Evolutionary conservation across 2,113 vertebrate genomes (phyloP), one percentile per base, ranked within the genome.

Genomic region (Tyto alba): DNA sequence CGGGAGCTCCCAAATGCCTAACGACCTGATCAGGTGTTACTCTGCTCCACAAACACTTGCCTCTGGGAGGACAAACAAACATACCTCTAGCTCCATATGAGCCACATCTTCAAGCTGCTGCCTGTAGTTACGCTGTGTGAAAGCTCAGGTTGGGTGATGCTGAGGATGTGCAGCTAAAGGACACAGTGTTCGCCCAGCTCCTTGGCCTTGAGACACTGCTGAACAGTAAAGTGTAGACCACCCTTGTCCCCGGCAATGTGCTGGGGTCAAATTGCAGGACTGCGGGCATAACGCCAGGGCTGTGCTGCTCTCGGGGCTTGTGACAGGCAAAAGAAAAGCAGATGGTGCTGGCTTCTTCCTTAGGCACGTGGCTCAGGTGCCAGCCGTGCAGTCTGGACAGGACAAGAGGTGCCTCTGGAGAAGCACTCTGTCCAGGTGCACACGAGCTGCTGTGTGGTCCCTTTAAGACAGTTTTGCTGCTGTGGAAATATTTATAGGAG

Each of bases 381-480:
- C 73, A 84, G 68, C 41, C 63, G 2, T 3, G 5, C 40, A 27
- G 52, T 4, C 47, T 48, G 60, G 69, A 26, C 11, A 38, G 56
- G 84, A 53, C 34, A 41, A 52, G 56, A 3, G 3, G 7, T 50
- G 48, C 47, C 59, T 77, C 57, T 0, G 2, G 50, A 50, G 55
- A 22, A 32, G 18, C 1, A 6, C 52, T 40, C 32, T 22, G 43
- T 23, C 74, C 67, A 73, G 50, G 75, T 50, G 67, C 34, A 12
- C 0, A 5, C 36, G 55, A 87, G 80, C 73, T 88, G 69, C 56
- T 27, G 18, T 53, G 66, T 8, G 27, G 94, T 45, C 71, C 71
- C 92, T 95, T 96, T 92, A 97, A 96, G 95, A 79, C 47, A 66
- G 69, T 87, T 85, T 82, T 91, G 73, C 83, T 71, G 88, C 91